A percentile compares a stretch with the other conserved stretches of the same genome.
Conservation (phyloP, 2,797 vertebrate genomes). For the Eulemur albifrons region DNA sequence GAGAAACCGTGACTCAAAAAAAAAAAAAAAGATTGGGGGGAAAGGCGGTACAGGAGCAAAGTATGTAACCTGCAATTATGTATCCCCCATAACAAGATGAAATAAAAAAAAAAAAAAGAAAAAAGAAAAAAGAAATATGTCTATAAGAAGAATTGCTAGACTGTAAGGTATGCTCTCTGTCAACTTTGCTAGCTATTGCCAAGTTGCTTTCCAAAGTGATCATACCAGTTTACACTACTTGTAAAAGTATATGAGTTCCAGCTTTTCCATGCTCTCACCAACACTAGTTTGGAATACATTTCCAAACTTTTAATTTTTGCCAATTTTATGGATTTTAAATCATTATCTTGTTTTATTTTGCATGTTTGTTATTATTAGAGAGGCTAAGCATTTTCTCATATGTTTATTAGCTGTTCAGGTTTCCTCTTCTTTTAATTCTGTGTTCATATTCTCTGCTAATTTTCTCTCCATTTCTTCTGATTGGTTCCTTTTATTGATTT, state of each 20-base stretch:
- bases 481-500: not conserved
- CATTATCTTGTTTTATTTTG: slow-evolving; percentile 20
- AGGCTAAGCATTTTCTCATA: not conserved
- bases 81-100: too few relatives aligned
- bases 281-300: not conserved
- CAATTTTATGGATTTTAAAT: not conserved
- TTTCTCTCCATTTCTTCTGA: slow-evolving; percentile 32
- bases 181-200: not conserved
- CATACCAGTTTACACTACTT: not conserved
- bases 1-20: not conserved
- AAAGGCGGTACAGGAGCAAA: too few relatives aligned
- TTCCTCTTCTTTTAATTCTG: not conserved
- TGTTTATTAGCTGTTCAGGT: not conserved
- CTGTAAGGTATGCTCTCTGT: not conserved
- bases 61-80: too few relatives aligned
- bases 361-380: not conserved
- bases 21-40: too few relatives aligned
- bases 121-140: not conserved
- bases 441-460: not conserved
- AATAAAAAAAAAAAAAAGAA: too few relatives aligned
- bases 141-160: not conserved
- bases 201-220: slow-evolving; percentile 3
- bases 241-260: not conserved
- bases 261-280: not conserved
- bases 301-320: not conserved